These are phyloP conservation scores for Cancer borealis DNA, from an alignment of 2,888 invertebrate species.

Conservation along the genomic window DNA sequence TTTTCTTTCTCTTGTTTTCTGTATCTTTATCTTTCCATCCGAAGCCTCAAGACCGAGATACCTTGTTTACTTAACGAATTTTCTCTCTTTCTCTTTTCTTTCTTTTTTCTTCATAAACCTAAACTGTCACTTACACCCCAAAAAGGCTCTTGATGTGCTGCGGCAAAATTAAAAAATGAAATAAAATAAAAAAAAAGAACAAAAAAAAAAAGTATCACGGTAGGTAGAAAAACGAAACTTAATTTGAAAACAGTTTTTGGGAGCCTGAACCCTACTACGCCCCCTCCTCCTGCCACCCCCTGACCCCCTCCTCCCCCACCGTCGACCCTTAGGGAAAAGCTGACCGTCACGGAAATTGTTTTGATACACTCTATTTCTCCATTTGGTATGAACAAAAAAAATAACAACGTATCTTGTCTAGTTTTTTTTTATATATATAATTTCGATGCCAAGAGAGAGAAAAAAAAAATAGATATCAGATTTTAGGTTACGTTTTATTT, in stretches of 20 bases:
- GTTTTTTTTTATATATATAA: neutral
- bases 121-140: conserved; percentile 1
- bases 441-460: neutral
- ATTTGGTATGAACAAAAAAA: neutral
- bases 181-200: neutral
- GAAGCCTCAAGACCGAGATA: neutral
- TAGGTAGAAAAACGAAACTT: neutral
- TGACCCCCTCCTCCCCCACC: neutral
- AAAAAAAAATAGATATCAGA: neutral
- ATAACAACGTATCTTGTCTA: neutral
- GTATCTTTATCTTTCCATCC: neutral
- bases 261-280: neutral
- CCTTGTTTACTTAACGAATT: neutral
- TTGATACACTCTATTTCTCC: conserved; percentile 23
- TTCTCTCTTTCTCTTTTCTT: neutral
- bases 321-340: neutral
- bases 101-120: neutral
- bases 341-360: conserved; percentile 21
- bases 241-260: conserved; percentile 29
- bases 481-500: too few relatives aligned
- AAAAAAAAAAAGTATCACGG: neutral
- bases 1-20: neutral
- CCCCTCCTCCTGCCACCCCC: neutral
- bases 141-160: neutral
- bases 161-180: neutral